These are phyloP conservation scores for Serranus cabrilla DNA, from an alignment of 2,797 vertebrate species.

Conservation along the genomic window DNA sequence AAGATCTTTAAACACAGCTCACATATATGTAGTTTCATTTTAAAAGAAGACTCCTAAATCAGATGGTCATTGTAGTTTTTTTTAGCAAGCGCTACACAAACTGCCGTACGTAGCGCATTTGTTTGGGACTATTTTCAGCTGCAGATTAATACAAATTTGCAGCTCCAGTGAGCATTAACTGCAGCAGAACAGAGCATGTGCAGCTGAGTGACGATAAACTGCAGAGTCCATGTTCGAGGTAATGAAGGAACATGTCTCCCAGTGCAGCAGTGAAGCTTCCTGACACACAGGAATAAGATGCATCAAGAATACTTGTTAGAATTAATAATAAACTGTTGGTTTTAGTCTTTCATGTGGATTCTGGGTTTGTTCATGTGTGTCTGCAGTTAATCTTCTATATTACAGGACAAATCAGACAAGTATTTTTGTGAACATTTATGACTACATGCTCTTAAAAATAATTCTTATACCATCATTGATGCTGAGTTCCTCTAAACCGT, in stretches of 20 bases:
- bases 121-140: neutral
- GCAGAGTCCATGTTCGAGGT: conserved; percentile 1
- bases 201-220: conserved; percentile 1
- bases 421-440: too few species aligned
- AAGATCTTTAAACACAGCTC: neutral
- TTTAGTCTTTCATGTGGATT: neutral
- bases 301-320: neutral
- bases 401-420: too few species aligned
- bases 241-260: conserved; percentile 19
- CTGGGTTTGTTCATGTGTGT: too few species aligned
- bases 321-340: neutral
- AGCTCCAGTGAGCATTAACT: conserved; percentile 14
- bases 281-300: neutral
- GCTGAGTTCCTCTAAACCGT: too few species aligned
- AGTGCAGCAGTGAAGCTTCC: neutral
- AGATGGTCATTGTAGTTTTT: neutral
- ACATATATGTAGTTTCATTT: neutral
- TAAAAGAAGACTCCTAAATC: neutral
- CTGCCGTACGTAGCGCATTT: neutral
- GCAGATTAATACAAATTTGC: conserved; percentile 1
- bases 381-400: too few species aligned
- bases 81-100: neutral
- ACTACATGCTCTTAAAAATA: too few species aligned
- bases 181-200: conserved; percentile 10
- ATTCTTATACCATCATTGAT: too few species aligned